Evolutionary conservation across 2,797 vertebrate species (phyloP), one percentile per base, ranked within the genome.

Genomic region (Epinephelus awoara): DNA sequence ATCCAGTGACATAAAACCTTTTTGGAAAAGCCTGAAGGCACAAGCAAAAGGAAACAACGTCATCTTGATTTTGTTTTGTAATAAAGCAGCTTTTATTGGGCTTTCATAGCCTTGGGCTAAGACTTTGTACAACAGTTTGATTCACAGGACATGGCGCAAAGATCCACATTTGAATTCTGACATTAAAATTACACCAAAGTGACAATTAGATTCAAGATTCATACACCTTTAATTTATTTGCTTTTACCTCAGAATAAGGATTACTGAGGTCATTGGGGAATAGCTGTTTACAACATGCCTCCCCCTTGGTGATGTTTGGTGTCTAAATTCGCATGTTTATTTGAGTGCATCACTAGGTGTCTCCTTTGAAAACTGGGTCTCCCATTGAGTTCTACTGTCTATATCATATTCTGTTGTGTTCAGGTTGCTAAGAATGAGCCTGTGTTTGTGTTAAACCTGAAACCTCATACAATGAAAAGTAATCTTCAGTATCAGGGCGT

Each of bases 401-500:
- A 18, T 78, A 70, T 87, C 76, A 78, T 64, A 90, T 88, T 85
- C 89, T 94, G 84, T 85, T 85, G 63, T 76, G 67, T 88, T 84
- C 69, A 56, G 29, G 38, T 54, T 44, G 77, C 86, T 85, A 61
- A 86, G 80, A 91, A 90, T 82, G 77, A 77, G 57, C 73, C 77
- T 70, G 81, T 86, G 71, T 91, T 92, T 77, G 64, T 78, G 77
- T 80, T 80, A 75, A 93, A 92, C 84, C 77, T 90, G 87, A 91
- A 82, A 90, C 90, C 88, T 80, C 75, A 55, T 80, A 72, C 68
- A 69, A 61, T 89, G 85, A 89, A 93, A 92, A 91, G 80, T 73
- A 88, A 89, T 92, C 85, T 91, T 86, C 68, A 74, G 56, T 86
- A 91, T 93, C 92, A 86, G 90, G 89, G 89, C 79, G 85, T 93